Conservation (phyloP, 2,113 vertebrate genomes). For the Gasterosteus nipponicus region DNA sequence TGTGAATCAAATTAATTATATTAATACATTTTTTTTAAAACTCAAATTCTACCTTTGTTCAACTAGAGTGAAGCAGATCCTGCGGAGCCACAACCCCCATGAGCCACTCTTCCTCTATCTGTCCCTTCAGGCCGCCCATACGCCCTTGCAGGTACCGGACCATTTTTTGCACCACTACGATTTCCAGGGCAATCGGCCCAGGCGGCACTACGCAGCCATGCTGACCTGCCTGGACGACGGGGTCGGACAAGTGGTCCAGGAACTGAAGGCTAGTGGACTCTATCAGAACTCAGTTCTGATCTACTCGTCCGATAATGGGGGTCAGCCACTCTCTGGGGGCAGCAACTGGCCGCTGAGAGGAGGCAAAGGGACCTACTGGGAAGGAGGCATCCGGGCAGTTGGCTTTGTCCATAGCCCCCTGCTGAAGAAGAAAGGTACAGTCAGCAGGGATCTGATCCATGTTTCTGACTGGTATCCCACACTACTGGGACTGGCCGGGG, state of each 20-base stretch:
- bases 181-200: slow-evolving; percentile 85
- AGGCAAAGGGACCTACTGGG: slow-evolving; percentile 95
- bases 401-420: slow-evolving; percentile 94
- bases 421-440: slow-evolving; percentile 85
- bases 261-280: slow-evolving; percentile 84
- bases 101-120: slow-evolving; percentile 91
- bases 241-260: slow-evolving; percentile 85
- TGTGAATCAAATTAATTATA: neutral
- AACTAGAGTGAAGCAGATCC: slow-evolving; percentile 85
- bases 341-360: slow-evolving; percentile 95
- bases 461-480: slow-evolving; percentile 96
- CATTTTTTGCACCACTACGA: slow-evolving; percentile 87
- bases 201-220: slow-evolving; percentile 91
- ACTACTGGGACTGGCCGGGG: slow-evolving; percentile 86
- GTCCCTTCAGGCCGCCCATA: slow-evolving; percentile 92
- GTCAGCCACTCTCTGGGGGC: slow-evolving; percentile 89
- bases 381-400: slow-evolving; percentile 90
- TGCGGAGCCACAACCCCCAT: slow-evolving; percentile 83
- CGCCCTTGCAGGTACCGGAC: slow-evolving; percentile 88
- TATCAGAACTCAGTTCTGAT: slow-evolving; percentile 90
- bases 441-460: slow-evolving; percentile 90
- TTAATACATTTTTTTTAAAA: neutral
- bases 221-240: slow-evolving; percentile 91
- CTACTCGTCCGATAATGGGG: slow-evolving; percentile 94
- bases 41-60: neutral